Conservation (phyloP, 1,140 invertebrate species). For the Anoplophora glabripennis region DNA sequence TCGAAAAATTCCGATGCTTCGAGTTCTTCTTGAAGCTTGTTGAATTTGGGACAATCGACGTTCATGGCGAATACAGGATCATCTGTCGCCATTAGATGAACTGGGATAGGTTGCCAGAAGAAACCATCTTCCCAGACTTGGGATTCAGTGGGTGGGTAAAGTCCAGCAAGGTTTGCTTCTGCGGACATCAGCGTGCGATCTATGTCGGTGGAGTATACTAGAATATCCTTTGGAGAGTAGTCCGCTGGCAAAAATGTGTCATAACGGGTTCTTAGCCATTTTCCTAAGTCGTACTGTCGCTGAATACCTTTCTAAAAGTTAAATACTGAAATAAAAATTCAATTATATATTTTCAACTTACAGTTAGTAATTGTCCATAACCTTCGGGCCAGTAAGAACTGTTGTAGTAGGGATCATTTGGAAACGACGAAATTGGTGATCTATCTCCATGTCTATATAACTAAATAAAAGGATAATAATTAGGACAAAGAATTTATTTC, state of each 20-base stretch:
- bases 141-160: constrained; percentile 58
- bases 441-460: too few relatives aligned
- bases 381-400: too few relatives aligned
- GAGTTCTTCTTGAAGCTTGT: neutral
- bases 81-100: constrained; percentile 64
- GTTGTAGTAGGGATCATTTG: too few relatives aligned
- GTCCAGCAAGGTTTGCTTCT: constrained; percentile 74
- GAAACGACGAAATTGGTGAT: too few relatives aligned
- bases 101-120: constrained; percentile 84
- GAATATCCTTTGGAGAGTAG: constrained; percentile 48
- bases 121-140: constrained; percentile 64
- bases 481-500: too few relatives aligned
- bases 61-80: constrained; percentile 62
- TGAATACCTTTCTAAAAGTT: constrained; percentile 64
- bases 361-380: too few relatives aligned
- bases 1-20: neutral
- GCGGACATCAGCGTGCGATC: constrained; percentile 88
- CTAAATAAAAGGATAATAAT: too few relatives aligned
- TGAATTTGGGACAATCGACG: constrained; percentile 60
- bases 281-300: constrained; percentile 72
- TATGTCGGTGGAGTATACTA: constrained; percentile 69
- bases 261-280: constrained; percentile 71
- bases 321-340: neutral
- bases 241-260: constrained; percentile 51
- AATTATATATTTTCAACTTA: too few relatives aligned